Evolutionary conservation across 2,888 invertebrate species (phyloP), one percentile per base, ranked within the genome.

Genomic region (Drosophila mayaguana): DNA sequence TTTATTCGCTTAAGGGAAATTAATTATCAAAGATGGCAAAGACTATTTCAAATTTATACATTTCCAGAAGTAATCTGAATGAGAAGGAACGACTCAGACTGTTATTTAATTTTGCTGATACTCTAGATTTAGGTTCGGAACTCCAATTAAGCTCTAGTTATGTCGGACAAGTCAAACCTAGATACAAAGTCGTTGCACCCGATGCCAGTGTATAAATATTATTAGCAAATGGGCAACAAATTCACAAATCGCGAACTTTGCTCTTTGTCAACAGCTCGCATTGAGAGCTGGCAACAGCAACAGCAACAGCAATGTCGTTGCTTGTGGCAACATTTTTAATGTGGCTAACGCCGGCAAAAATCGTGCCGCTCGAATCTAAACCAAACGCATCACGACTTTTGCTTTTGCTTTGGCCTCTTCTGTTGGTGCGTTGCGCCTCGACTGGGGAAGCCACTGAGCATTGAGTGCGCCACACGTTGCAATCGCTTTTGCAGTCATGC

Each of bases 301-400:
- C 55, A 54, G 43, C 63, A 46, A 57, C 65, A 8, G 28, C 28
- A 46, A 57, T 63, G 51, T 61, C 70, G 55, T 55, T 64, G 55
- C 56, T 75, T 72, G 66, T 72, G 76, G 78, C 81, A 73, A 78
- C 78, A 75, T 78, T 63, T 81, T 70, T 67, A 79, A 83, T 87
- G 79, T 74, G 63, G 79, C 76, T 79, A 67, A 66, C 70, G 82
- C 80, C 79, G 57, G 36, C 54, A 65, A 80, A 90, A 90, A 77
- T 91, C 91, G 91, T 91, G 91, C 90, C 76, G 70, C 67, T 82
- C 77, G 76, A 91, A 91, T 91, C 87, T 91, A 81, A 89, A 83
- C 91, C 91, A 91, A 87, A 85, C 89, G 78, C 83, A 84, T 90
- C 91, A 91, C 91, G 91, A 91, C 75, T 89, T 78, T 70, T 46